phyloP scores from a whole-genome alignment of 2,113 vertebrate species.

The Cephalopterus ornatus region DNA sequence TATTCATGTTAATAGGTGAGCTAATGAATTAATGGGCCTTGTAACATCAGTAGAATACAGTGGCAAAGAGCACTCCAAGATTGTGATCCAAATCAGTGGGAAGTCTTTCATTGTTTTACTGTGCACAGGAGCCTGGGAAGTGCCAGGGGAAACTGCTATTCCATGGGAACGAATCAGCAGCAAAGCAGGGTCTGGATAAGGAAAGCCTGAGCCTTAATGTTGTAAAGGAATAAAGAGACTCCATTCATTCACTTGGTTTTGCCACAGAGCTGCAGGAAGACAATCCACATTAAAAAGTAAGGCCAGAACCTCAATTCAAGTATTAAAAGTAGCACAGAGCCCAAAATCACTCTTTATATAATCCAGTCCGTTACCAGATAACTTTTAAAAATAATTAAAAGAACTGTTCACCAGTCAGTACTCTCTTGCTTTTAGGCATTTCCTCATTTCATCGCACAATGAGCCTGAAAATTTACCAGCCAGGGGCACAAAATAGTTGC shows the following conservation, averaged over 20 bases:
- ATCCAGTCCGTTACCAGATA: neutral
- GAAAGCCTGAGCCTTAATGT: neutral
- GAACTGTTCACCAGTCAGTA: neutral
- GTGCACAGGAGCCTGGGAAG: neutral
- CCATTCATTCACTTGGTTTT: neutral
- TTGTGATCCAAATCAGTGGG: neutral
- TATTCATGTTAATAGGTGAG: neutral
- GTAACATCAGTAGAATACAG: neutral
- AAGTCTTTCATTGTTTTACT: neutral
- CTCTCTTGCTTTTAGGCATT: neutral
- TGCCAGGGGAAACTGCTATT: neutral
- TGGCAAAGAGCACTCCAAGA: neutral
- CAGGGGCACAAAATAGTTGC: neutral
- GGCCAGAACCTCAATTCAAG: neutral
- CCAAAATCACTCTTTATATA: neutral
- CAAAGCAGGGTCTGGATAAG: neutral
- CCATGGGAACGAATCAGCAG: neutral
- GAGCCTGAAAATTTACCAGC: neutral
- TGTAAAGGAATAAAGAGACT: neutral
- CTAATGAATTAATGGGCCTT: constrained; percentile 11
- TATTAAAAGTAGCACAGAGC: neutral
- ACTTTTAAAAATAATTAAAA: neutral
- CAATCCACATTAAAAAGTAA: neutral
- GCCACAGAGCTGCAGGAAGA: neutral
- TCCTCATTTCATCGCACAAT: neutral